Percentiles rank a stretch among this genome's conserved stretches.
phyloP scores from a whole-genome alignment of 2,888 invertebrate genomes.

The Drosophila testacea region DNA sequence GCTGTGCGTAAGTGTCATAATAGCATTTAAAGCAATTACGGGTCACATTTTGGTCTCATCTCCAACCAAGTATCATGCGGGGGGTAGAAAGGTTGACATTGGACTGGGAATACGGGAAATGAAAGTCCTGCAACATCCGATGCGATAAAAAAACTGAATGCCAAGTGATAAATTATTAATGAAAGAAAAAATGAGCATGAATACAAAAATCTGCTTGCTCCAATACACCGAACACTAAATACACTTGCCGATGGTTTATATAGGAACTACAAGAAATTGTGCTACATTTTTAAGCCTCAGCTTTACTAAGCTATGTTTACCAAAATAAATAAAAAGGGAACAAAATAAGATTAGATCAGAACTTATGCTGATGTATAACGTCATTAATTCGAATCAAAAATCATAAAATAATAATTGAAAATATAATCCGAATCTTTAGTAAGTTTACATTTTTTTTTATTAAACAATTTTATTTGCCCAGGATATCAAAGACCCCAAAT shows the following conservation, averaged over 20 bases:
- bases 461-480: no score
- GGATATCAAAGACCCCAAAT: no score
- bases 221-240: slow-evolving; percentile 8
- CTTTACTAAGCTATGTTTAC: no score
- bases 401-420: no score
- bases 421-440: no score
- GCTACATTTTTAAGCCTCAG: no score
- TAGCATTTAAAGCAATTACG: slow-evolving; percentile 82
- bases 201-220: background rate
- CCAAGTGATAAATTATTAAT: slow-evolving; percentile 59
- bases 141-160: slow-evolving; percentile 57
- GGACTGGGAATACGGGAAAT: slow-evolving; percentile 48
- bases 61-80: background rate
- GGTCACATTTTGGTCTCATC: slow-evolving; percentile 67
- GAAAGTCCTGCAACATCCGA: slow-evolving; percentile 70
- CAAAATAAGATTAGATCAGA: no score
- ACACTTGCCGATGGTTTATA: slow-evolving; percentile 17
- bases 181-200: slow-evolving; percentile 11
- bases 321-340: no score
- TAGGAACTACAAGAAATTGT: no score
- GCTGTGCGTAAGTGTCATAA: slow-evolving; percentile 81
- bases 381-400: no score
- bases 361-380: no score
- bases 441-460: no score
- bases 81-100: slow-evolving; percentile 1